These are phyloP conservation scores for Melierax canorus DNA, from an alignment of 2,113 vertebrate species.

Conservation along the genomic window DNA sequence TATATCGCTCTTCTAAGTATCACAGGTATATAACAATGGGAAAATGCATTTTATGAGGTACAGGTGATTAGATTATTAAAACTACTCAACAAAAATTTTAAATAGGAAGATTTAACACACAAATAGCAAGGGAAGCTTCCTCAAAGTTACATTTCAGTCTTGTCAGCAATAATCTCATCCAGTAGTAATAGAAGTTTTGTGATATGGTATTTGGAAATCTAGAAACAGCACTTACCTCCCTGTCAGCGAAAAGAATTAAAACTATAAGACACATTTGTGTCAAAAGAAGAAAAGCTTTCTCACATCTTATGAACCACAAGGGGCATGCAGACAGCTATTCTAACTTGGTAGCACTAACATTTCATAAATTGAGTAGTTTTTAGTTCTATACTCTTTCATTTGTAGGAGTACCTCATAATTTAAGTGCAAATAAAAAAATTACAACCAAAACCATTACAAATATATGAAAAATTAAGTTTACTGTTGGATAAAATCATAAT, in stretches of 20 bases:
- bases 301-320: background rate
- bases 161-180: background rate
- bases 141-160: background rate
- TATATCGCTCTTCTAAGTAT: background rate
- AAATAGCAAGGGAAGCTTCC: background rate
- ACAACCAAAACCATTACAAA: background rate
- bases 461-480: background rate
- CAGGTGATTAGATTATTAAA: background rate
- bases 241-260: background rate
- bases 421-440: background rate
- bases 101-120: background rate
- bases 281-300: background rate
- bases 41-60: background rate
- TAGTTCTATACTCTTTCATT: background rate
- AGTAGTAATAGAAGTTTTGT: rapidly evolving
- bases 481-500: background rate
- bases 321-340: background rate
- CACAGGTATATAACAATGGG: background rate
- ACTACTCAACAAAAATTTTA: background rate
- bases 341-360: background rate
- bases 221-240: background rate
- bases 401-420: too few relatives aligned
- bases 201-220: background rate
- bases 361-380: background rate
- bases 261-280: background rate